phyloP scores from a whole-genome alignment of 2,888 invertebrate genomes.

The Volucella inflata region DNA sequence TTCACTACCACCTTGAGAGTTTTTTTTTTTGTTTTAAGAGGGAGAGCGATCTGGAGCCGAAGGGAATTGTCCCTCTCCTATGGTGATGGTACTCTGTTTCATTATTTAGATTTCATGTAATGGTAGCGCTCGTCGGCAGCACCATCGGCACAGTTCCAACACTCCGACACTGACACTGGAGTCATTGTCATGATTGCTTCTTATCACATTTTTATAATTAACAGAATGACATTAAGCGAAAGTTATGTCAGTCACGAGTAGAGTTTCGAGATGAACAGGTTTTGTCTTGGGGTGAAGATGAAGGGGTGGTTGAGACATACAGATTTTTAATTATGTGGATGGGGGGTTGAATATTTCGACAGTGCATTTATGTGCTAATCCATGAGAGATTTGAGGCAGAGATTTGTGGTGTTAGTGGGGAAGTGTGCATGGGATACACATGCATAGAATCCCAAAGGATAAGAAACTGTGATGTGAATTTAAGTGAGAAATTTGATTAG shows the following conservation, averaged over 20 bases:
- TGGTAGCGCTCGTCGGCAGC: slow-evolving; percentile 25
- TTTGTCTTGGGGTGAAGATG: background rate
- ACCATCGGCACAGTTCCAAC: no score
- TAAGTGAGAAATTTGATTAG: slow-evolving; percentile 28
- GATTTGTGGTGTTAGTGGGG: slow-evolving; percentile 13
- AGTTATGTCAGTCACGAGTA: slow-evolving; percentile 68
- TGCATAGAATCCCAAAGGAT: slow-evolving; percentile 28
- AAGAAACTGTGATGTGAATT: slow-evolving; percentile 13
- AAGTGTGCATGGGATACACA: background rate
- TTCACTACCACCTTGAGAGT: slow-evolving; percentile 65
- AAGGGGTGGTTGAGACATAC: background rate
- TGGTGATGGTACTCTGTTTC: slow-evolving; percentile 33
- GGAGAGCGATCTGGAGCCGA: slow-evolving; percentile 26
- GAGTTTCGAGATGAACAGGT: background rate
- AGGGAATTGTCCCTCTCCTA: slow-evolving; percentile 35
- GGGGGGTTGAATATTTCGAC: background rate
- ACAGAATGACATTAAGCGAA: slow-evolving; percentile 67
- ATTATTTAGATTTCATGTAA: slow-evolving; percentile 55
- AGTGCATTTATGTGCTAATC: slow-evolving; percentile 33
- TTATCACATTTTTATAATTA: slow-evolving; percentile 75
- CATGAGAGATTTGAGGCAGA: background rate
- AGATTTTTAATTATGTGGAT: no score
- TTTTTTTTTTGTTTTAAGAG: slow-evolving; percentile 48
- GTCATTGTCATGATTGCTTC: slow-evolving; percentile 72
- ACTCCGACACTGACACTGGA: slow-evolving; percentile 36